Conservation (phyloP, 1,140 invertebrate species). For the Drosophila mauritiana region DNA sequence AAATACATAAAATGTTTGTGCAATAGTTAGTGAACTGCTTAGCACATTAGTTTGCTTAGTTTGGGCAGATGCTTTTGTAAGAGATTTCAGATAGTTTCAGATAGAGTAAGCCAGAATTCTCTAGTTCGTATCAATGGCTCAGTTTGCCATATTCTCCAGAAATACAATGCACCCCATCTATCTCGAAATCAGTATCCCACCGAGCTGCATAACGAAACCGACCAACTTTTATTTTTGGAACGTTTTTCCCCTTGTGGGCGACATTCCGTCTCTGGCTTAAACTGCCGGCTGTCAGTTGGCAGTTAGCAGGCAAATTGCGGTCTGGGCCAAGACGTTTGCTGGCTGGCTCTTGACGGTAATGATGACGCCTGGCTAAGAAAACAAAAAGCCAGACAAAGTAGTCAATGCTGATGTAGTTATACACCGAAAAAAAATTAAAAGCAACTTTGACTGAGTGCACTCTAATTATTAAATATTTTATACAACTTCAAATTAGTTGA, state of each 20-base stretch:
- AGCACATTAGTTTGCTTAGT: not conserved
- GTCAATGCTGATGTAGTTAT: constrained; percentile 25
- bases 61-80: not conserved
- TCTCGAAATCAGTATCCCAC: not conserved
- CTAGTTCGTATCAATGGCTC: too few relatives aligned
- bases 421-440: not conserved
- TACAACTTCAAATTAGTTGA: too few relatives aligned
- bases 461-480: too few relatives aligned
- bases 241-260: constrained; percentile 26
- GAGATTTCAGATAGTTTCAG: too few relatives aligned
- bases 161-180: not conserved
- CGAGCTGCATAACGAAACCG: not conserved
- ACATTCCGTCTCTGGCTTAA: constrained; percentile 42
- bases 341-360: constrained; percentile 51
- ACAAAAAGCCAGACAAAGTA: constrained; percentile 53
- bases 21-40: not conserved
- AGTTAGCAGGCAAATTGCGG: constrained; percentile 56
- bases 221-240: constrained; percentile 7
- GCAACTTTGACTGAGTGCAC: too few relatives aligned
- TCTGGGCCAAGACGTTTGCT: constrained; percentile 34
- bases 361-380: constrained; percentile 54
- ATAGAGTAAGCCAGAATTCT: too few relatives aligned
- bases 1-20: not conserved
- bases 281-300: constrained; percentile 41
- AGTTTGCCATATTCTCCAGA: not conserved